Evolutionary conservation across 2,113 vertebrate species (phyloP).

Genomic region (Maccullochella peelii): DNA sequence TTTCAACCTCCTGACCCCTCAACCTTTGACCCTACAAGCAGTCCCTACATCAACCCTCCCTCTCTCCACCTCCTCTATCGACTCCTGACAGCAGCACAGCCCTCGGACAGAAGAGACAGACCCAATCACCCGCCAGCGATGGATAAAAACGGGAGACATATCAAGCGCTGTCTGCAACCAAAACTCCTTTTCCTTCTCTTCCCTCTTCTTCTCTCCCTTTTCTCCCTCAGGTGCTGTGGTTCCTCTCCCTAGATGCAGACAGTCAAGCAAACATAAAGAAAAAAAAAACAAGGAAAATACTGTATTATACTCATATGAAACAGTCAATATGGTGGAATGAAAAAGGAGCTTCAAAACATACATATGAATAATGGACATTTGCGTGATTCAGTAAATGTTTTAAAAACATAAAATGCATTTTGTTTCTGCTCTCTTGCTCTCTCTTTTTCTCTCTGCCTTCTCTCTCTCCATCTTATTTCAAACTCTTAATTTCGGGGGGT

Average conservation of each 20-base stretch:
- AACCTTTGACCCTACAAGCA: constrained; percentile 50
- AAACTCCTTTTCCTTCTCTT: constrained; percentile 22
- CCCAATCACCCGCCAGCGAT: constrained; percentile 41
- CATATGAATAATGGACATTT: constrained; percentile 52
- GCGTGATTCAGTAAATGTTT: constrained; percentile 65
- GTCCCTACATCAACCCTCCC: constrained; percentile 43
- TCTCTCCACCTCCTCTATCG: constrained; percentile 12
- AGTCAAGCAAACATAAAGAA: constrained; percentile 48
- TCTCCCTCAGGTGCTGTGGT: constrained; percentile 77
- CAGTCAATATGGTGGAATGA: constrained; percentile 53
- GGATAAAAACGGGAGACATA: constrained; percentile 56
- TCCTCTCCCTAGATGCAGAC: constrained; percentile 72
- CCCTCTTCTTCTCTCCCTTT: constrained; percentile 27
- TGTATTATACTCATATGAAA: constrained; percentile 73
- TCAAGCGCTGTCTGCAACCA: constrained; percentile 62
- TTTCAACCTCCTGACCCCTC: constrained; percentile 29
- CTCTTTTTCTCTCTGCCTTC: constrained; percentile 56
- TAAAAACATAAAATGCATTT: constrained; percentile 58
- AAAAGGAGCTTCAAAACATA: constrained; percentile 60
- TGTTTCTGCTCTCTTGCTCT: constrained; percentile 61
- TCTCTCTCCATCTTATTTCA: constrained; percentile 46
- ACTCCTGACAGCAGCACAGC: constrained; percentile 60
- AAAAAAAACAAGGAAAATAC: constrained; percentile 55
- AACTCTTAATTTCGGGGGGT: constrained; percentile 50
- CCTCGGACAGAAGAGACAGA: constrained; percentile 55